Evolutionary conservation across 2,113 vertebrate species (phyloP).

Genomic region (Strigops habroptila): DNA sequence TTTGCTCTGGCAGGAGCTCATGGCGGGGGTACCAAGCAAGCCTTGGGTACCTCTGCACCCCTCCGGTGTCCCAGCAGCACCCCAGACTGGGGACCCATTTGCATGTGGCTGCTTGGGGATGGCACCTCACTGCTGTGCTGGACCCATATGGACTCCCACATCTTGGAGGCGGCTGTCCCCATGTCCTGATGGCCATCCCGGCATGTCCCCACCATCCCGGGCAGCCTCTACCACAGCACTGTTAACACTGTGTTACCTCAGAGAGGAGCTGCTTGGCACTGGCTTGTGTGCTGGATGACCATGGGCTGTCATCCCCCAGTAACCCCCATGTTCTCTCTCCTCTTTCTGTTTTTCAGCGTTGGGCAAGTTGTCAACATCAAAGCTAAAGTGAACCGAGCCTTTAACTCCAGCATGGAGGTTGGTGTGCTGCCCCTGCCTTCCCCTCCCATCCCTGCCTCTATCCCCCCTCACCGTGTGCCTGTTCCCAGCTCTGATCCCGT

Average conservation of each 20-base stretch:
- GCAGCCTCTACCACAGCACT: not conserved
- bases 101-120: not conserved
- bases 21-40: not conserved
- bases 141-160: accelerated
- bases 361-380: constrained; percentile 96
- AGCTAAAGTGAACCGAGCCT: constrained; percentile 97
- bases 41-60: not conserved
- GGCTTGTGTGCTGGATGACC: too few relatives aligned
- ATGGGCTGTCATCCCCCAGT: accelerated
- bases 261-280: accelerated
- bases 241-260: accelerated
- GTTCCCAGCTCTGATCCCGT: not conserved
- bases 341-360: constrained; percentile 76
- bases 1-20: not conserved
- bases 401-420: constrained; percentile 98
- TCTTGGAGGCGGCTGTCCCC: not conserved
- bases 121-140: not conserved
- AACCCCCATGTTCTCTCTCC: not conserved
- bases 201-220: not conserved
- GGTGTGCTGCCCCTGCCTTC: not conserved
- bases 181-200: not conserved
- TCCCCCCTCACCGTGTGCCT: accelerated
- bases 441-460: not conserved
- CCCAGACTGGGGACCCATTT: not conserved
- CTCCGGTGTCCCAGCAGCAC: not conserved